Evolutionary conservation across 1,140 invertebrate species (phyloP), one percentile per base, ranked within the genome.

Genomic region (Melipona quadrifasciata): DNA sequence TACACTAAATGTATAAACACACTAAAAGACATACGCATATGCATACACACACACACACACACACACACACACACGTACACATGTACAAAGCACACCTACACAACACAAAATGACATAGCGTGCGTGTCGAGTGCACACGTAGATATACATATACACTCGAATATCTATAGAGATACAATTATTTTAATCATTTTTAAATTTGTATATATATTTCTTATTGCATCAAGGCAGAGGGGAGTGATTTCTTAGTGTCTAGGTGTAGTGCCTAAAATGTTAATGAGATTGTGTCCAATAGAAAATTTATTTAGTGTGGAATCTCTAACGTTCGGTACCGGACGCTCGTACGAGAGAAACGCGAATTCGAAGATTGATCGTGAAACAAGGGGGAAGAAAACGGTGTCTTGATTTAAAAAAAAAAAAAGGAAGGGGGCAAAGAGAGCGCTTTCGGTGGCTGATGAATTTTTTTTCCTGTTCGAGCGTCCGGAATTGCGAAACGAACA

Each of bases 201-300:
- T 90, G 89, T 92, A 92, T 71, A 91, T 91, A 91, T 27, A 83
- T 92, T 90, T 91, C 85, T 89, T 91, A 91, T 86, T 65, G 78
- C 57, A 87, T 89, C 85, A 79, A 82, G 70, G 86, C 65, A 81
- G 27, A 34, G 68, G 82, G 75, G 39, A 81, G 87, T 84, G 82
- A 92, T 90, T 91, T 90, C 87, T 92, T 93, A 92, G 91, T 67
- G 57, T 89, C 80, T 92, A 92, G 91, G 86, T 91, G 90, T 93
- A 93, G 92, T 93, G 92, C 92, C 92, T 93, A 93, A 92, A 90
- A 86, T 85, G 76, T 85, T 73, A 85, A 89, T 80, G 87, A 87
- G 83, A 89, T 89, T 89, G 87, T 89, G 90, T 89, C 83, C 74
- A 81, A 84, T 82, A 86, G 84, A 87, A 77, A 84, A 86, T 86